phyloP scores from a whole-genome alignment of 2,888 invertebrate genomes.

The Saturnia japonica region DNA sequence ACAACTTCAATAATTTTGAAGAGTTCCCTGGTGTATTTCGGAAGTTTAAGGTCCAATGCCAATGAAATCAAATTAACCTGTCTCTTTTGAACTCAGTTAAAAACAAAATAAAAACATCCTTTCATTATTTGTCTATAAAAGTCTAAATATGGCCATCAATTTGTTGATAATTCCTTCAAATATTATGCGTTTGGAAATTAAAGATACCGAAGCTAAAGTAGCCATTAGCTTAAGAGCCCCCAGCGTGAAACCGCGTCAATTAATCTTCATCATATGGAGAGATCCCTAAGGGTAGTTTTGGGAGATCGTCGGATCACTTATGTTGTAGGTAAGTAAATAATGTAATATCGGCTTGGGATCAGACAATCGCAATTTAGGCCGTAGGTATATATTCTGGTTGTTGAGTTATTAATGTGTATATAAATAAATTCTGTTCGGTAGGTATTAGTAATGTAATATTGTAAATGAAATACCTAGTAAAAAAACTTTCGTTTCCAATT shows the following conservation, averaged over 20 bases:
- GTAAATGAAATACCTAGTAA: no score
- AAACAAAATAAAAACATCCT: not conserved
- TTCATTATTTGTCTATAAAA: not conserved
- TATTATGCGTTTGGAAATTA: not conserved
- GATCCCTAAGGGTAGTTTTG: constrained; percentile 33
- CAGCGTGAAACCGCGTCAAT: constrained; percentile 38
- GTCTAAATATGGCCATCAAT: not conserved
- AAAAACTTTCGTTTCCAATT: no score
- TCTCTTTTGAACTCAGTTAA: no score
- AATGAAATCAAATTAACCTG: no score
- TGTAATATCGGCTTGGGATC: constrained; percentile 14
- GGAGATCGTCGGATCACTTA: constrained; percentile 33
- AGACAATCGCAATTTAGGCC: not conserved
- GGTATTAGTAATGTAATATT: not conserved
- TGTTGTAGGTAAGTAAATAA: constrained; percentile 20
- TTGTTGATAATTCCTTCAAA: not conserved
- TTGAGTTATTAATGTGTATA: not conserved
- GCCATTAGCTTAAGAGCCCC: constrained; percentile 18
- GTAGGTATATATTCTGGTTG: not conserved
- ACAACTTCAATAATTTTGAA: no score
- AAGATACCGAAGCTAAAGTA: constrained; percentile 8
- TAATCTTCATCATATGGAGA: constrained; percentile 48
- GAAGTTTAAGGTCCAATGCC: no score
- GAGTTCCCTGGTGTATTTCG: no score
- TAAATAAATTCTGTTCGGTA: not conserved